Evolutionary conservation across 2,113 vertebrate genomes (phyloP).

Genomic region (Naja naja): DNA sequence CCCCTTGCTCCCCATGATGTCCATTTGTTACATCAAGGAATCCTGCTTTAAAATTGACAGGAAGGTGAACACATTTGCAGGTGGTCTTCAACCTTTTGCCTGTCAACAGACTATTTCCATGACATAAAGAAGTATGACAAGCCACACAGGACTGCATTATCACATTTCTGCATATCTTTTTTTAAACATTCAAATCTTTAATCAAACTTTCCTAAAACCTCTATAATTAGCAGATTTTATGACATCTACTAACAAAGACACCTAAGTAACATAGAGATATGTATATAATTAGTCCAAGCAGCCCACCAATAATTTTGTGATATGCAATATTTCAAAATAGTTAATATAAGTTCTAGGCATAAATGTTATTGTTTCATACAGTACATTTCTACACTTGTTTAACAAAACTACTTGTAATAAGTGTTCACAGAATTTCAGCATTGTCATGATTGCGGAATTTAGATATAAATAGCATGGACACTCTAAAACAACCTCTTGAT

Average conservation of each 20-base stretch:
- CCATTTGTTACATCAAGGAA: neutral
- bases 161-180: neutral
- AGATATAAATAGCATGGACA: slow-evolving; percentile 37
- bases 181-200: neutral
- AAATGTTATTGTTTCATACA: neutral
- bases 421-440: neutral
- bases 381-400: neutral
- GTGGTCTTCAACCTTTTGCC: neutral
- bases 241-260: slow-evolving; percentile 32
- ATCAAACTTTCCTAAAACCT: neutral
- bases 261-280: slow-evolving; percentile 23
- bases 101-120: neutral
- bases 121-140: neutral
- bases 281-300: neutral
- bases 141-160: neutral
- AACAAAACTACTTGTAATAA: neutral
- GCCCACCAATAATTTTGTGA: slow-evolving; percentile 5
- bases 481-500: slow-evolving; percentile 30
- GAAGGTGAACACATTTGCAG: neutral
- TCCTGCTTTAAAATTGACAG: neutral
- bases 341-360: slow-evolving; percentile 21
- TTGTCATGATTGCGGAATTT: neutral
- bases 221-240: slow-evolving; percentile 30
- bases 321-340: slow-evolving; percentile 14
- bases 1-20: neutral